Evolutionary conservation across 2,888 invertebrate genomes (phyloP).

Genomic region (Sylvicola cinctus): DNA sequence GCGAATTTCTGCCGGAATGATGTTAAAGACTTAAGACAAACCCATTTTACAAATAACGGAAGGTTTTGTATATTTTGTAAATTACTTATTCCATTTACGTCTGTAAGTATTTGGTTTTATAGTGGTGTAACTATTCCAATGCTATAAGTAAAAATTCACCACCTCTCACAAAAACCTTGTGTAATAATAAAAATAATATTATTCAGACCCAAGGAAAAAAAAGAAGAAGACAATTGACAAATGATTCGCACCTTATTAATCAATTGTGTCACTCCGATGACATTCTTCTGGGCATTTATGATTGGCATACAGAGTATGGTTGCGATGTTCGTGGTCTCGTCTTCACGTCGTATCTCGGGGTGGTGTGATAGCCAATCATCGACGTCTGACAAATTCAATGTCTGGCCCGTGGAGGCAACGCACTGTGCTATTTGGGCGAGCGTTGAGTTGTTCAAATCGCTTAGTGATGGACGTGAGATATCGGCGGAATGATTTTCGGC

Average conservation of each 20-base stretch:
- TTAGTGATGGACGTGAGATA: constrained; percentile 37
- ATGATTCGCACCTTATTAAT: constrained; percentile 54
- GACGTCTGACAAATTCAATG: constrained; percentile 79
- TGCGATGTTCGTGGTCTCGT: constrained; percentile 46
- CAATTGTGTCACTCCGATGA: constrained; percentile 80
- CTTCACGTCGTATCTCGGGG: constrained; percentile 28
- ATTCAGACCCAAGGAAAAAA: no score
- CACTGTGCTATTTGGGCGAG: constrained; percentile 69
- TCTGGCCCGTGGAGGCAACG: constrained; percentile 71
- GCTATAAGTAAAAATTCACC: no score
- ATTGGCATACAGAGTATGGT: constrained; percentile 87
- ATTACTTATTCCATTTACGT: no score
- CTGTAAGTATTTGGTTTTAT: no score
- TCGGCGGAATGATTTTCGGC: constrained; percentile 44
- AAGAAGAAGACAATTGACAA: no score
- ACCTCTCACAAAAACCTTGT: no score
- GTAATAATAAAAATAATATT: no score
- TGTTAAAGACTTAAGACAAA: no score
- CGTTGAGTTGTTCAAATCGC: constrained; percentile 43
- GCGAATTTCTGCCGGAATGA: no score
- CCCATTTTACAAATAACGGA: no score
- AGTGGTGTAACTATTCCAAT: no score
- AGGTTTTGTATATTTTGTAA: no score
- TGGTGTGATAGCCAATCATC: constrained; percentile 55
- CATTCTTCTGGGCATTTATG: constrained; percentile 68